Evolutionary conservation across 1,140 invertebrate genomes (phyloP).

Genomic region (Mactra quadrangularis): DNA sequence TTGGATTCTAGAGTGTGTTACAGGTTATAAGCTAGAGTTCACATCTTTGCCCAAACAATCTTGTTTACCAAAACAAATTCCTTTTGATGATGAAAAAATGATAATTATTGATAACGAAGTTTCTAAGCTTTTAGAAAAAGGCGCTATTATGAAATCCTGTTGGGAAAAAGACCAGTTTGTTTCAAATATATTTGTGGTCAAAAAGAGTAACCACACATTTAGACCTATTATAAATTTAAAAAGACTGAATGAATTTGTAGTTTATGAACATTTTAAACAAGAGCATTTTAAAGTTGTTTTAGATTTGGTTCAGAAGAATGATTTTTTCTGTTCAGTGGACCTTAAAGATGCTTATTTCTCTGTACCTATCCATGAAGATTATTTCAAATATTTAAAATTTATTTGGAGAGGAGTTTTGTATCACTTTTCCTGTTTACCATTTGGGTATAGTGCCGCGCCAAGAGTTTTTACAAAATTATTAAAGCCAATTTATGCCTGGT

Average conservation of each 20-base stretch:
- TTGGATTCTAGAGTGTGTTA: not conserved
- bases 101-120: conserved; percentile 13
- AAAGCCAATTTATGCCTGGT: conserved; percentile 58
- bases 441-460: conserved; percentile 33
- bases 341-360: conserved; percentile 37
- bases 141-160: not conserved
- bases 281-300: conserved; percentile 14
- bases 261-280: conserved; percentile 62
- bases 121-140: conserved; percentile 18
- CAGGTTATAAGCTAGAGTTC: not conserved
- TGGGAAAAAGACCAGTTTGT: conserved; percentile 41
- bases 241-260: conserved; percentile 53
- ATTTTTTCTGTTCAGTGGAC: conserved; percentile 29
- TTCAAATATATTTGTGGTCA: conserved; percentile 53
- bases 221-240: conserved; percentile 62
- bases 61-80: not conserved
- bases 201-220: conserved; percentile 50
- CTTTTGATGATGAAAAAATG: not conserved
- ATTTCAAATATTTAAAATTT: conserved; percentile 28
- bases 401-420: not conserved
- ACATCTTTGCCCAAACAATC: not conserved
- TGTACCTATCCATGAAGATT: conserved; percentile 27
- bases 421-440: conserved; percentile 4
- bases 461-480: conserved; percentile 34
- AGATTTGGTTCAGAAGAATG: conserved; percentile 49